Evolutionary conservation across 2,797 vertebrate genomes (phyloP), one percentile per base, ranked within the genome.

Genomic region (Gymnoscopelus microlampas): DNA sequence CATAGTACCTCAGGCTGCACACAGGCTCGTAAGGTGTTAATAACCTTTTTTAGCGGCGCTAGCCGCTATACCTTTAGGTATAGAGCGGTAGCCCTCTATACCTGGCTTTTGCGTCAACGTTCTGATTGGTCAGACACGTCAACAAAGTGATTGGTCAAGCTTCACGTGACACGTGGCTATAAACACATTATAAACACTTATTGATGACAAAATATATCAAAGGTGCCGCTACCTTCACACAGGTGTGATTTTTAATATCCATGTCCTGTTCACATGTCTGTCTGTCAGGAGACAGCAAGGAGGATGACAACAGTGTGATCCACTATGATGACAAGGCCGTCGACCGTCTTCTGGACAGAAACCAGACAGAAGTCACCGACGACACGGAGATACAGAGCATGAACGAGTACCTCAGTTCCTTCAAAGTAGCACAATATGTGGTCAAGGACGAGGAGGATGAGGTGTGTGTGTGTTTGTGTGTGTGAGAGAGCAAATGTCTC

Each of bases 391-490:
- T 99, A 58, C 98, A 99, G 92, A 98, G 96, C 92, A 99, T 99
- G 98, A 99, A 99, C 60, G 98, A 99, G 62, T 99, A 99, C 90
- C 94, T 99, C 84, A 99, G 98, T 85, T 99, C 98, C 19, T 99
- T 99, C 85, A 99, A 99, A 83, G 98, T 99, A 85, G 98, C 98
- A 26, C 98, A 99, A 82, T 99, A 99, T 66, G 97, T 99, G 78
- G 98, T 99, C 26, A 96, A 98, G 78, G 98, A 99, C 71, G 98
- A 99, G 83, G 98, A 99, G 0, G 98, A 99, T 85, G 97, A 95
- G 94, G 97, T 97, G 89, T 88, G 93, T 93, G 10, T 32, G 3
- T 4, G 24, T 56, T 14, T 60, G 26, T 51, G 19, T 19, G 62
- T 55, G 35, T 10, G 39, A 2, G 19, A 1, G 19, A 19, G 19